These are phyloP conservation scores for Cryptomyrus ogoouensis DNA, from an alignment of 2,113 vertebrate genomes.

Conservation along the genomic window DNA sequence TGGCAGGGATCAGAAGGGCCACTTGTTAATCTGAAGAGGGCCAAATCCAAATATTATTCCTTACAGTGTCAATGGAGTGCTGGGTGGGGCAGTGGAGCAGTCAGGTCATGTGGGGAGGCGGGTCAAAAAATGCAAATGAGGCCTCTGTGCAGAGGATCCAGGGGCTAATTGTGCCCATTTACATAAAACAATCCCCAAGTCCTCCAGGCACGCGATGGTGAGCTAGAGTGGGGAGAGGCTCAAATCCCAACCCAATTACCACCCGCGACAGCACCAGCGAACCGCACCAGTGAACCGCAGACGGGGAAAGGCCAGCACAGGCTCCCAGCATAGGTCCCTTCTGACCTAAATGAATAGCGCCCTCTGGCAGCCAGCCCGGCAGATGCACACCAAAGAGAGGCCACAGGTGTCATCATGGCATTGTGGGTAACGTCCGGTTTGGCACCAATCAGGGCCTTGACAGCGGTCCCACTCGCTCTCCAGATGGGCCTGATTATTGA, in stretches of 20 bases:
- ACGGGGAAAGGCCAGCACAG: constrained; percentile 38
- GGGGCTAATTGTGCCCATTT: constrained; percentile 64
- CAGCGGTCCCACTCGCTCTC: background rate
- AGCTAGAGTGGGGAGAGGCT: background rate
- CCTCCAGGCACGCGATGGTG: constrained; percentile 44
- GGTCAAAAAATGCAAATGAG: constrained; percentile 47
- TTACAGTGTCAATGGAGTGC: constrained; percentile 14
- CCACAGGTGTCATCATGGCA: background rate
- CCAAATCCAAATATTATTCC: constrained; percentile 10
- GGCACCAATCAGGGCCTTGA: background rate
- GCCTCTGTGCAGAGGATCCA: constrained; percentile 45
- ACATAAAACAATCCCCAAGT: constrained; percentile 54
- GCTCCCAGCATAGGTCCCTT: constrained; percentile 31
- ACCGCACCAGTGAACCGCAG: constrained; percentile 35
- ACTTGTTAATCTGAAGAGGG: constrained; percentile 28
- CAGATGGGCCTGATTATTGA: constrained; percentile 7
- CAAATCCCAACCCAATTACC: constrained; percentile 67
- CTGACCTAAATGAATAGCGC: background rate
- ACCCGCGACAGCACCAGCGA: constrained; percentile 43
- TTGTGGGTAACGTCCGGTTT: constrained; percentile 4
- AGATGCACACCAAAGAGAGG: constrained; percentile 19
- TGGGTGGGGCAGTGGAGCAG: background rate
- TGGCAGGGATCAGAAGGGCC: constrained; percentile 20
- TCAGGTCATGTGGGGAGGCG: constrained; percentile 11
- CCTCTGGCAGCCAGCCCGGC: background rate